A percentile compares a stretch with the other conserved stretches of the same genome.
Evolutionary conservation across 1,140 invertebrate species (phyloP).

Genomic region (Leptonema lineaticorne): DNA sequence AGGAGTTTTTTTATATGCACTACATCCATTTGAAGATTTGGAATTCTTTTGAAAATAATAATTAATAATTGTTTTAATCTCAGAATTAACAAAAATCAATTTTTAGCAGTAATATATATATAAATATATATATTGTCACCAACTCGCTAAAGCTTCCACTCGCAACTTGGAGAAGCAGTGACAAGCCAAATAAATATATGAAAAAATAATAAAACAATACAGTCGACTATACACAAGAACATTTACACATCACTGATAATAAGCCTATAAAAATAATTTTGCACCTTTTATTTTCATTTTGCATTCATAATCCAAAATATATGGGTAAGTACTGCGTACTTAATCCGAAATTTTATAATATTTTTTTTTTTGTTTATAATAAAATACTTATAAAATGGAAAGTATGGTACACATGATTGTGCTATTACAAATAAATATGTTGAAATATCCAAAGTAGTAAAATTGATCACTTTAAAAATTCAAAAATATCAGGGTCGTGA

Average conservation of each 20-base stretch:
- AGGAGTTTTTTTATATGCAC: too few relatives aligned
- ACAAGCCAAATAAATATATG: not conserved
- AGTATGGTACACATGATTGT: constrained; percentile 12
- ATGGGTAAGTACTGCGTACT: constrained; percentile 15
- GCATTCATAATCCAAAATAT: constrained; percentile 22
- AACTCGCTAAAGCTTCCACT: constrained; percentile 5
- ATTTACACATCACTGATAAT: constrained; percentile 12
- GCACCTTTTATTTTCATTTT: constrained; percentile 8
- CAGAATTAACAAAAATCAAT: not conserved
- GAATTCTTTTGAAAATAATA: too few relatives aligned
- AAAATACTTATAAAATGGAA: constrained; percentile 18
- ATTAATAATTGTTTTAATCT: too few relatives aligned
- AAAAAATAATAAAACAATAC: constrained; percentile 3
- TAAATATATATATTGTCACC: not conserved
- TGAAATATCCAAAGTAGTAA: not conserved
- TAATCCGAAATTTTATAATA: constrained; percentile 6
- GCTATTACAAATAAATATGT: constrained; percentile 1
- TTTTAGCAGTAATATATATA: not conserved
- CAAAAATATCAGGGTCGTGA: not conserved
- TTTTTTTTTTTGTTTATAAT: too few relatives aligned
- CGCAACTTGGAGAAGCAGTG: constrained; percentile 3
- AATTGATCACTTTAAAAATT: not conserved
- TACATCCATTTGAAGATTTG: too few relatives aligned
- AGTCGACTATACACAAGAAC: constrained; percentile 18
- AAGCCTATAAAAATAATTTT: constrained; percentile 24